Evolutionary conservation across 2,888 invertebrate species (phyloP).

Genomic region (Philopedon plagiatum): DNA sequence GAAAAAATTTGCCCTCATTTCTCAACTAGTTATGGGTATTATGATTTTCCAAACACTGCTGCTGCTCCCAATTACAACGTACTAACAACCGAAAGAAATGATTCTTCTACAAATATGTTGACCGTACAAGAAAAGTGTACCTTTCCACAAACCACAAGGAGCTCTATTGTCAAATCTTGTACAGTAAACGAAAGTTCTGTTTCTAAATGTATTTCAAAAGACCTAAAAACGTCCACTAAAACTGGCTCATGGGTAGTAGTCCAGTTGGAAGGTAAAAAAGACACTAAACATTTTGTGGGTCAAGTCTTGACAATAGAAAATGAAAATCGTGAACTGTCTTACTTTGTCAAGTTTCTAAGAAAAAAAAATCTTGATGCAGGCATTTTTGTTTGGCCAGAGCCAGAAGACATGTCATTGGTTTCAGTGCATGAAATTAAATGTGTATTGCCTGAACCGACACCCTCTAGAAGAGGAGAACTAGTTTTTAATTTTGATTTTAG

Average conservation of each 20-base stretch:
- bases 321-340: background rate
- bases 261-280: background rate
- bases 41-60: background rate
- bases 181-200: background rate
- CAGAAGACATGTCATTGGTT: background rate
- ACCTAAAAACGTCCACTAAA: background rate
- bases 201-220: background rate
- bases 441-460: background rate
- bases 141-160: no score
- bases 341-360: background rate
- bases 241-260: background rate
- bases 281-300: background rate
- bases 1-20: constrained; percentile 6
- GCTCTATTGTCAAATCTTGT: background rate
- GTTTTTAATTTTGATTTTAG: background rate
- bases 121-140: background rate
- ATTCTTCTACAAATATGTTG: background rate
- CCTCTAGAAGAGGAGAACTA: background rate
- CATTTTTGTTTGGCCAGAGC: background rate
- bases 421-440: background rate
- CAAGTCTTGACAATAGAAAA: background rate
- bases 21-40: background rate
- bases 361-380: background rate
- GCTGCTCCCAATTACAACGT: background rate
- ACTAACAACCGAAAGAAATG: background rate